Evolutionary conservation across 2,113 vertebrate genomes (phyloP), one percentile per base, ranked within the genome.

Genomic region (Bubo blakistoni): DNA sequence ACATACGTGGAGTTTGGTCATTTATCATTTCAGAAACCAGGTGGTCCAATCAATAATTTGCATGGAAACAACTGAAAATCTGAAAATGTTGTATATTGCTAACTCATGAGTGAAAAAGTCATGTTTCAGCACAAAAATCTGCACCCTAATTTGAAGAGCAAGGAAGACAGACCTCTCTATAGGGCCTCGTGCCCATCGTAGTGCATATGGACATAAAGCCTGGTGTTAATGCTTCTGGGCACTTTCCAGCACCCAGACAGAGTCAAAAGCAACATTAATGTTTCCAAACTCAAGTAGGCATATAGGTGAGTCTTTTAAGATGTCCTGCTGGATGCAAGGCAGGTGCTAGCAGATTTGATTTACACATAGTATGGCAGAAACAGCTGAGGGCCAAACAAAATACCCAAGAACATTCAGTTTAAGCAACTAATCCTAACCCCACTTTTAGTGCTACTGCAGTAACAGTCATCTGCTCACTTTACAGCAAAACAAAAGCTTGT

Each of bases 121-220:
- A 16, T 13, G 7, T 16, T 15, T 71, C 12, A 34, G 42, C 12
- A 74, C 32, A 54, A 80, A 83, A 74, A 55, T 12, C 13, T 85
- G 14, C 17, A 42, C 11, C 3, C 21, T 51, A 34, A 69, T 40
- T 40, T 10, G 11, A 69, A 86, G 44, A 49, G 8, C 15, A 71
- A 70, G 0, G 3, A 61, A 81, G 26, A 66, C 58, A 86, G 38
- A 59, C 4, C 3, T 7, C 10, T 66, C 34, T 61, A 4, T 10
- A 67, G 10, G n/a, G 10, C 3, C 7, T n/a, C 0, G 0, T 30
- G 2, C 38, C 16, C 20, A 32, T 20, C 8, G 25, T 26, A 58
- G 34, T 32, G 17, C 25, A 47, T 22, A n/a, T 46, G 44, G 10
- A 42, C 17, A 57, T 20, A 20, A 81, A 58, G 17, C 21, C 29